Evolutionary conservation across 2,888 invertebrate species (phyloP).

Genomic region (Xiphydria camelus): DNA sequence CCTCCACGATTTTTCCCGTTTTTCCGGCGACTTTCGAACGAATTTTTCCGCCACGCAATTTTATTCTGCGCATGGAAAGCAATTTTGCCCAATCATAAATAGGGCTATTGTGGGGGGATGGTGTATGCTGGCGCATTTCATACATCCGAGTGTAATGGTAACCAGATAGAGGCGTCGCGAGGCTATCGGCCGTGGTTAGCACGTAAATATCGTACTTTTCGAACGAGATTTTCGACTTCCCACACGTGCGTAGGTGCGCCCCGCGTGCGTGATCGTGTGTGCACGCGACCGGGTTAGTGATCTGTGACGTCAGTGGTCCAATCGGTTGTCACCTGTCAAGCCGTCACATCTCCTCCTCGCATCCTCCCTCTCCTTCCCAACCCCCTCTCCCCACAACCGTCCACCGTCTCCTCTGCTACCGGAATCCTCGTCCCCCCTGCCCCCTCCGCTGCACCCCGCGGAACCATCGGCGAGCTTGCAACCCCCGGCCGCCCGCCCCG

Average conservation of each 20-base stretch:
- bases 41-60: conserved; percentile 56
- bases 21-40: conserved; percentile 33
- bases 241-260: conserved; percentile 11
- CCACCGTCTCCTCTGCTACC: conserved; percentile 17
- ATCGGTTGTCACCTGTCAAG: conserved; percentile 53
- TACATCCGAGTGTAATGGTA: conserved; percentile 58
- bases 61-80: conserved; percentile 60
- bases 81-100: conserved; percentile 59
- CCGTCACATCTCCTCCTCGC: conserved; percentile 35
- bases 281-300: conserved; percentile 38
- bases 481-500: conserved; percentile 29
- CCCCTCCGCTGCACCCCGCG: conserved; percentile 22
- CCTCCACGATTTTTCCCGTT: conserved; percentile 4
- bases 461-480: background rate
- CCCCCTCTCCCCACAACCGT: conserved; percentile 5
- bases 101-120: conserved; percentile 59
- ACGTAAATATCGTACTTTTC: conserved; percentile 48
- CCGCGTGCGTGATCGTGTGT: conserved; percentile 24
- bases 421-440: conserved; percentile 22
- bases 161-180: conserved; percentile 57
- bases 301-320: conserved; percentile 54
- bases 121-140: conserved; percentile 56
- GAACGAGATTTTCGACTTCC: conserved; percentile 23
- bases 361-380: conserved; percentile 25
- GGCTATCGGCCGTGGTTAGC: conserved; percentile 54